Conservation (phyloP, 2,113 vertebrate species). For the Lycaon pictus region DNA sequence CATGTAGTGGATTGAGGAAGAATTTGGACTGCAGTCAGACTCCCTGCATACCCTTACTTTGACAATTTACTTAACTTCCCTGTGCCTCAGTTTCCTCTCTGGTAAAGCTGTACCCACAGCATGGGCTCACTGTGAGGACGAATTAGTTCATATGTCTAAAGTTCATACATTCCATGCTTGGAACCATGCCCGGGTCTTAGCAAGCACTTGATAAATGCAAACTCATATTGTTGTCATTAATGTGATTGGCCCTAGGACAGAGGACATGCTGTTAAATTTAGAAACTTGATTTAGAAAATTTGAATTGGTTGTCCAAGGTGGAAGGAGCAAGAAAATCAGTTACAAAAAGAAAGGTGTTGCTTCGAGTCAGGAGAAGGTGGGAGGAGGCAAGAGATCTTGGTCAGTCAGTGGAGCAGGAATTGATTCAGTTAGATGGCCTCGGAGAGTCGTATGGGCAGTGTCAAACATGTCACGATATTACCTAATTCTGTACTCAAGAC, state of each 20-base stretch:
- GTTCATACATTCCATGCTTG: not conserved
- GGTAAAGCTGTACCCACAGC: not conserved
- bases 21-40: not conserved
- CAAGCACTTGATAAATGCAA: not conserved
- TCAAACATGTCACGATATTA: not conserved
- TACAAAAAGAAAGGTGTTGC: not conserved
- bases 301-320: not conserved
- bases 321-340: not conserved
- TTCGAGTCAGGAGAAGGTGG: not conserved
- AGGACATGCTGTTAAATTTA: not conserved
- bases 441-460: not conserved
- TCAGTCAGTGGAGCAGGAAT: not conserved
- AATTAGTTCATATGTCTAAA: not conserved
- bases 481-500: not conserved
- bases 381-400: not conserved
- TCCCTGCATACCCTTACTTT: not conserved
- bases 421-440: not conserved
- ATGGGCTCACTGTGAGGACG: not conserved
- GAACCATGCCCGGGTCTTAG: not conserved
- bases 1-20: not conserved
- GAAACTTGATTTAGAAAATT: not conserved
- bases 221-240: not conserved
- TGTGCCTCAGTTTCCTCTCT: slow-evolving; percentile 5
- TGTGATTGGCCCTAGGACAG: not conserved
- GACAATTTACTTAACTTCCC: not conserved